Conservation (phyloP, 2,888 invertebrate species). For the Caenorhabditis sp. region DNA sequence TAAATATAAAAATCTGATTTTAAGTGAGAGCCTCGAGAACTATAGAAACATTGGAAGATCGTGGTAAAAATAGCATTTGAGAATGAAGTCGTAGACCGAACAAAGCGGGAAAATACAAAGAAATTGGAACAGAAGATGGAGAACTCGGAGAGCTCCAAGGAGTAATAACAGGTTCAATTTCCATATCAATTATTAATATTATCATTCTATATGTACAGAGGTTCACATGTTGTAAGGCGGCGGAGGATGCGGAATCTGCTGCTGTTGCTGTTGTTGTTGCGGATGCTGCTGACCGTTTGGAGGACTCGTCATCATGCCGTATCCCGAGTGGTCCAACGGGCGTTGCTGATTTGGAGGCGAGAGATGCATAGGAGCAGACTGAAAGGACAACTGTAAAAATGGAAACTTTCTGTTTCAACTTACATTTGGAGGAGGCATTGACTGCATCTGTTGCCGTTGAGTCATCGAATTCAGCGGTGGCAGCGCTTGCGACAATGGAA, state of each 20-base stretch:
- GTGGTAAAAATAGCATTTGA: not conserved
- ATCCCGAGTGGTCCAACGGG: slow-evolving; percentile 13
- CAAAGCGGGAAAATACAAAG: no score
- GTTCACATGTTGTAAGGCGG: slow-evolving; percentile 24
- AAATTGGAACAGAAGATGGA: not conserved
- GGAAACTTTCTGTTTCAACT: no score
- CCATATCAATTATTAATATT: not conserved
- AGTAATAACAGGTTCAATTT: not conserved
- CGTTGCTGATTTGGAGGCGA: slow-evolving; percentile 25
- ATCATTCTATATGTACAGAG: slow-evolving; percentile 8
- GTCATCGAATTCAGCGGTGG: slow-evolving; percentile 41
- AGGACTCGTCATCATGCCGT: slow-evolving; percentile 25
- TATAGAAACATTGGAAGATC: not conserved
- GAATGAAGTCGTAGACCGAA: not conserved
- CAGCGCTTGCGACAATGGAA: slow-evolving; percentile 42
- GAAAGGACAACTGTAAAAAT: not conserved
- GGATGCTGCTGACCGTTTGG: not conserved
- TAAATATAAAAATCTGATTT: no score
- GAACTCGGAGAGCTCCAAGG: not conserved
- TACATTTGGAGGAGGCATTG: slow-evolving; percentile 29
- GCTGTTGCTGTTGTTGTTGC: slow-evolving; percentile 10
- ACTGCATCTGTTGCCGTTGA: slow-evolving; percentile 15
- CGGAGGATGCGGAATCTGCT: slow-evolving; percentile 11
- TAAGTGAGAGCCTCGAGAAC: no score
- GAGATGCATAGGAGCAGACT: slow-evolving; percentile 22